Percentiles rank a stretch among this genome's conserved stretches.
phyloP scores from a whole-genome alignment of 2,113 vertebrate genomes.

The Pao palembangensis region DNA sequence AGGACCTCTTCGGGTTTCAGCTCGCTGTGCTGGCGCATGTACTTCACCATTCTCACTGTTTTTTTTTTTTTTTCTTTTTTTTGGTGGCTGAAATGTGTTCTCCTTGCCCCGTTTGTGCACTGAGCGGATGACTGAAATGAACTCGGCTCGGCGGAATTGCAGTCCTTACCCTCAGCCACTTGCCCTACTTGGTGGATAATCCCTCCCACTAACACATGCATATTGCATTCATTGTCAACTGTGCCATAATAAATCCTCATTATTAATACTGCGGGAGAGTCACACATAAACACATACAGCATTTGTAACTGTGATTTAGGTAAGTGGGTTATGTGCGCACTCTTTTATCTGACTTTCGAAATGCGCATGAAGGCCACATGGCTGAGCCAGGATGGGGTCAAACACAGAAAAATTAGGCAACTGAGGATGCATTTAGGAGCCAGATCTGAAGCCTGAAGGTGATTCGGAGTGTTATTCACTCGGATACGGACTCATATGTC shows the following conservation, averaged over 20 bases:
- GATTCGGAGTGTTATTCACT: no score
- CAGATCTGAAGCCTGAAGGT: no score
- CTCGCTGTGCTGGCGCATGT: conserved; percentile 79
- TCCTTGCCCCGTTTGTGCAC: conserved; percentile 57
- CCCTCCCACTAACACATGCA: conserved; percentile 76
- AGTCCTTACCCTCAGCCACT: conserved; percentile 72
- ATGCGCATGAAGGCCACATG: no score
- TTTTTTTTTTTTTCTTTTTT: conserved; percentile 12
- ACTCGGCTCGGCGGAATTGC: conserved; percentile 66
- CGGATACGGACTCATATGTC: no score
- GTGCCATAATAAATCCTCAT: conserved; percentile 65
- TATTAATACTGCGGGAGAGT: conserved; percentile 51
- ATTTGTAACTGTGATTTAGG: neutral
- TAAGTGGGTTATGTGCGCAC: no score
- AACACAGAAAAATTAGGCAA: no score
- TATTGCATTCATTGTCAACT: conserved; percentile 69
- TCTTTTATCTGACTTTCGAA: no score
- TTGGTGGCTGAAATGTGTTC: conserved; percentile 34
- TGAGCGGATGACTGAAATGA: conserved; percentile 64
- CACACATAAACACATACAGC: conserved; percentile 16
- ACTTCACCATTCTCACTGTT: conserved; percentile 77
- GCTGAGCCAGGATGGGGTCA: no score
- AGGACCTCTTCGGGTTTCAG: conserved; percentile 75
- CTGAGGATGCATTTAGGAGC: no score
- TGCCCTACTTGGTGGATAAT: conserved; percentile 77